phyloP scores from a whole-genome alignment of 1,140 invertebrate genomes.

The Lepidurus apus region DNA sequence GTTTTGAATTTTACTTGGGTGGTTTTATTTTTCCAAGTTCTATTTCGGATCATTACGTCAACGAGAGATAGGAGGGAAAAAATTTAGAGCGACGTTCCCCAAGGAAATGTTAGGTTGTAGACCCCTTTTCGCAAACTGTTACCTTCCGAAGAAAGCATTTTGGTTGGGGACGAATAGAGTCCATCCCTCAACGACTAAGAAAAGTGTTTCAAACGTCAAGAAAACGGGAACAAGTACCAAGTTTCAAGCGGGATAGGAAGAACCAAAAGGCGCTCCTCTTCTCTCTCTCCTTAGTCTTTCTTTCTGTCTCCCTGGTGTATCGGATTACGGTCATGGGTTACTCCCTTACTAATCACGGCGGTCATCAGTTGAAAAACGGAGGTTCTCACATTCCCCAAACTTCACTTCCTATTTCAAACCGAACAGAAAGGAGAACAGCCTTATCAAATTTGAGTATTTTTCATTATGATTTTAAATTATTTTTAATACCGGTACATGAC shows the following conservation, averaged over 20 bases:
- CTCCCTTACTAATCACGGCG: constrained; percentile 10
- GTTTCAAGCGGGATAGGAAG: not conserved
- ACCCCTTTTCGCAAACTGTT: too few species aligned
- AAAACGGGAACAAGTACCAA: not conserved
- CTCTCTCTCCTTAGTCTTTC: not conserved
- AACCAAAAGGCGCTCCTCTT: not conserved
- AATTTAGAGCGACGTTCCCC: too few species aligned
- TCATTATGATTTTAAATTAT: too few species aligned
- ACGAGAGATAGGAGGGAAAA: too few species aligned
- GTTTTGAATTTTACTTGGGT: too few species aligned
- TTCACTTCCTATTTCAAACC: not conserved
- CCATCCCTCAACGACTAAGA: not conserved
- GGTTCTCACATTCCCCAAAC: not conserved
- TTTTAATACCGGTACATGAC: too few species aligned
- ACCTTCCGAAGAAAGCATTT: too few species aligned
- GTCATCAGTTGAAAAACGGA: not conserved
- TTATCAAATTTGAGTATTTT: too few species aligned
- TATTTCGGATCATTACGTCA: too few species aligned
- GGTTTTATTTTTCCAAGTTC: too few species aligned
- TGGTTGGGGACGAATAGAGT: too few species aligned
- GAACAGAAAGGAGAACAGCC: not conserved
- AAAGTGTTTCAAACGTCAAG: not conserved
- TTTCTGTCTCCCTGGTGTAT: not conserved
- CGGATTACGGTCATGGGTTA: constrained; percentile 3
- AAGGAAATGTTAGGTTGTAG: too few species aligned